Conservation (phyloP, 2,888 invertebrate species). For the Neria commutata region DNA sequence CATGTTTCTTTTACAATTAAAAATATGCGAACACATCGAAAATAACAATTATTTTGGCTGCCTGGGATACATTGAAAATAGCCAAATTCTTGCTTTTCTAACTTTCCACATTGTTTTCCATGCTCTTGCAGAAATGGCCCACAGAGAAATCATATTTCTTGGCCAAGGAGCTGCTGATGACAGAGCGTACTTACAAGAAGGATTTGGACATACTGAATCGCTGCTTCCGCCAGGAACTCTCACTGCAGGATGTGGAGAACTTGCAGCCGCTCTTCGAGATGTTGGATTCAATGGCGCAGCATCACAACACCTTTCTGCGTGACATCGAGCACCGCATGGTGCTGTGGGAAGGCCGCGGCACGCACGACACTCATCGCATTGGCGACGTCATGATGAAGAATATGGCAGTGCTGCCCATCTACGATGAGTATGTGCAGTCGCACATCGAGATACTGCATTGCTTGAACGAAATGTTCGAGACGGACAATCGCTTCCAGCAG, state of each 20-base stretch:
- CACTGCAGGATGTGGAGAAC: conserved; percentile 66
- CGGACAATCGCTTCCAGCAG: conserved; percentile 72
- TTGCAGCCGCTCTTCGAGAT: conserved; percentile 67
- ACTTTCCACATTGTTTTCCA: background rate
- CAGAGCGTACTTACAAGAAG: conserved; percentile 92
- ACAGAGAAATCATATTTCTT: conserved; percentile 80
- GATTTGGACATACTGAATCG: conserved; percentile 90
- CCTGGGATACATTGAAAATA: too few relatives aligned
- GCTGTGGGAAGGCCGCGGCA: conserved; percentile 73
- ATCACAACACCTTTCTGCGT: conserved; percentile 79
- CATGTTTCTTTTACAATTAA: too few relatives aligned
- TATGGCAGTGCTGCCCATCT: conserved; percentile 69
- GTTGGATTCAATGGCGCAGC: conserved; percentile 81
- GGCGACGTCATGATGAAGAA: conserved; percentile 78
- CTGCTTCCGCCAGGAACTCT: conserved; percentile 76
- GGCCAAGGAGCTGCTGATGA: conserved; percentile 93
- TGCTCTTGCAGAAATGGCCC: conserved; percentile 66
- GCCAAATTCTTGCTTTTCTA: too few relatives aligned
- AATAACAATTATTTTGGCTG: too few relatives aligned
- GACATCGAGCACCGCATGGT: conserved; percentile 78
- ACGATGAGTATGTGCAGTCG: conserved; percentile 75
- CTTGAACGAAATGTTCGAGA: conserved; percentile 78
- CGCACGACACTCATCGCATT: conserved; percentile 67
- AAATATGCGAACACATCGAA: too few relatives aligned
- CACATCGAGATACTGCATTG: conserved; percentile 79